Evolutionary conservation across 2,888 invertebrate species (phyloP).

Genomic region (Cheilosia pagana): DNA sequence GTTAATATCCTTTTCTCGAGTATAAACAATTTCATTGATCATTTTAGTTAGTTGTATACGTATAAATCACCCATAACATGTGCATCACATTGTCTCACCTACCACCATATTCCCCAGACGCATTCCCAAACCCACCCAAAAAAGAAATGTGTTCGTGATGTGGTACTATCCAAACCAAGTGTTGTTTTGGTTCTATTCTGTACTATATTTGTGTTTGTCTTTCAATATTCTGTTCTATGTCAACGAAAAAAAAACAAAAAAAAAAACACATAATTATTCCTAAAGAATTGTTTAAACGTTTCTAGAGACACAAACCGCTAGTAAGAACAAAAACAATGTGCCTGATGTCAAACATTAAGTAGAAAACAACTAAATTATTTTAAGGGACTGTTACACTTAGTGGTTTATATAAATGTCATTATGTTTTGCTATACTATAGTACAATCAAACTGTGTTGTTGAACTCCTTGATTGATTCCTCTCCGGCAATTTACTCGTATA

Average conservation of each 20-base stretch:
- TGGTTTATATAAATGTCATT: constrained; percentile 63
- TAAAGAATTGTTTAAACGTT: constrained; percentile 53
- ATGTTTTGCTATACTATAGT: constrained; percentile 50
- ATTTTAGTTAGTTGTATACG: constrained; percentile 37
- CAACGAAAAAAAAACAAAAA: constrained; percentile 6
- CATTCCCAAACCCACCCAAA: neutral
- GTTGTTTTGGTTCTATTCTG: constrained; percentile 73
- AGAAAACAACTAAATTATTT: constrained; percentile 29
- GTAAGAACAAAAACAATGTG: constrained; percentile 35
- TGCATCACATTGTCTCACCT: constrained; percentile 58
- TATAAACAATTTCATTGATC: constrained; percentile 11
- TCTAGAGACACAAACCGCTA: constrained; percentile 59
- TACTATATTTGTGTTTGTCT: constrained; percentile 61
- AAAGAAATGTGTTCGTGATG: constrained; percentile 76
- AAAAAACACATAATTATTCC: constrained; percentile 25
- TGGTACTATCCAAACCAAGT: constrained; percentile 79
- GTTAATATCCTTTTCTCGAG: constrained; percentile 2
- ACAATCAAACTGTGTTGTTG: constrained; percentile 75
- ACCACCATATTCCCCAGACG: constrained; percentile 31
- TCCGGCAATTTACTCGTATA: constrained; percentile 68
- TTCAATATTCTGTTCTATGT: constrained; percentile 51
- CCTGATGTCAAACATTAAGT: constrained; percentile 31
- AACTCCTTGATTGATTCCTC: constrained; percentile 77
- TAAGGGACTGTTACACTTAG: constrained; percentile 55
- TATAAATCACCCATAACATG: constrained; percentile 66